Base-by-base conservation (phyloP, 2,888 invertebrate genomes). In the Luperina testacea region DNA sequence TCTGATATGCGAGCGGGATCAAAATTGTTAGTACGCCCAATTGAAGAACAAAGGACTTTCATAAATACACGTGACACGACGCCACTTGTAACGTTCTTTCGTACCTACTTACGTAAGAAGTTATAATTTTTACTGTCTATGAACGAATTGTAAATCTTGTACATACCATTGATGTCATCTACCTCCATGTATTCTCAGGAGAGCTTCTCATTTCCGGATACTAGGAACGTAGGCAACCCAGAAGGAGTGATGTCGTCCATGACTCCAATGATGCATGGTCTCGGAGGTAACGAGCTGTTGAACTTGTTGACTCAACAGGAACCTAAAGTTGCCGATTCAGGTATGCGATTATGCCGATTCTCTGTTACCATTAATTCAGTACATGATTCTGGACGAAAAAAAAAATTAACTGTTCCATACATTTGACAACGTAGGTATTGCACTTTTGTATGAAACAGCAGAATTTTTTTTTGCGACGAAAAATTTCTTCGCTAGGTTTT, bases 321-420 rank as follows among this genome's bases (percentile, higher is more conserved):
- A 79, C 95, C 95, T 0, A 91, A 92, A 61, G 82, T 90, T 27
- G 95, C 93, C 7, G 96, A 96, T 81, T 86, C 93, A 78, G 95
- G 96, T 96, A 87, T 77, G 59, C 17, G 7, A 72, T 64, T 51
- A 20, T n/a, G 17, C 17, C 38, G 0, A 6, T 38, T 38, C 38
- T 38, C 6, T 61, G 27, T 15, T 27, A 27, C 27, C n/a, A 61
- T 27, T 27, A 15, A 27, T 15, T 27, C 27, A 27, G 61, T 61
- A 61, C 27, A 27, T 7, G 61, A 63, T 32, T 6, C 15, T 27
- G 27, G 17, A 27, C 7, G 4, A 57, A 57, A 24, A 61, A 59
- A 13, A 7, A 61, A 32, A 32, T 32, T 15, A 13, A 5, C 27
- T 61, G n/a, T 27, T 61, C 27, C 7, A 13, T 61, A 7, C 7